A percentile compares a stretch with the other conserved stretches of the same genome.
These are phyloP conservation scores for Chloropsis hardwickii DNA, from an alignment of 2,113 vertebrate species.

Conservation along the genomic window DNA sequence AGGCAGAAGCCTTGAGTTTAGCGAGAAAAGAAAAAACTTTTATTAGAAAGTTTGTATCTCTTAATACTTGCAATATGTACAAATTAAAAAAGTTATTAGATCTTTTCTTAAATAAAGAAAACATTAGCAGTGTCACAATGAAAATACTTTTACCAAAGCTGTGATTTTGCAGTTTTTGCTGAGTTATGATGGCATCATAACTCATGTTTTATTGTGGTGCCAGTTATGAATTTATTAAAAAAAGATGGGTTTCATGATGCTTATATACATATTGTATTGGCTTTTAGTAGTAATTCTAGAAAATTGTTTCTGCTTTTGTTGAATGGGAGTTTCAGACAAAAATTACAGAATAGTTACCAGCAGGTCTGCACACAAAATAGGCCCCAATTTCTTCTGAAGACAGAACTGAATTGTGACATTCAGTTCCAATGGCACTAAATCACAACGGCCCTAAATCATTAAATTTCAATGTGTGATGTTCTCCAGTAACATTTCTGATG, in stretches of 20 bases:
- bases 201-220: background rate
- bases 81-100: background rate
- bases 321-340: background rate
- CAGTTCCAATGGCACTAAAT: background rate
- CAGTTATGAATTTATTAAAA: background rate
- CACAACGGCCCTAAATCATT: background rate
- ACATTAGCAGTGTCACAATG: background rate
- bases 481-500: background rate
- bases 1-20: background rate
- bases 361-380: background rate
- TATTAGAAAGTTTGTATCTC: background rate
- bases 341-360: background rate
- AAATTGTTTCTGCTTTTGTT: background rate
- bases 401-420: background rate
- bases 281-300: background rate
- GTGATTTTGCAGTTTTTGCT: background rate
- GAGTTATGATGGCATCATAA: background rate
- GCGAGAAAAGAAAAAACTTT: background rate
- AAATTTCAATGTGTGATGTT: background rate
- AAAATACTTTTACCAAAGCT: background rate
- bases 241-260: fast-evolving
- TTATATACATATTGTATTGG: background rate
- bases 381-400: fast-evolving
- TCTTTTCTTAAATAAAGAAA: background rate
- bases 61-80: background rate